A percentile compares a stretch with the other conserved stretches of the same genome.
These are phyloP conservation scores for Bacillus rossius DNA, from an alignment of 1,140 invertebrate species.

Conservation along the genomic window DNA sequence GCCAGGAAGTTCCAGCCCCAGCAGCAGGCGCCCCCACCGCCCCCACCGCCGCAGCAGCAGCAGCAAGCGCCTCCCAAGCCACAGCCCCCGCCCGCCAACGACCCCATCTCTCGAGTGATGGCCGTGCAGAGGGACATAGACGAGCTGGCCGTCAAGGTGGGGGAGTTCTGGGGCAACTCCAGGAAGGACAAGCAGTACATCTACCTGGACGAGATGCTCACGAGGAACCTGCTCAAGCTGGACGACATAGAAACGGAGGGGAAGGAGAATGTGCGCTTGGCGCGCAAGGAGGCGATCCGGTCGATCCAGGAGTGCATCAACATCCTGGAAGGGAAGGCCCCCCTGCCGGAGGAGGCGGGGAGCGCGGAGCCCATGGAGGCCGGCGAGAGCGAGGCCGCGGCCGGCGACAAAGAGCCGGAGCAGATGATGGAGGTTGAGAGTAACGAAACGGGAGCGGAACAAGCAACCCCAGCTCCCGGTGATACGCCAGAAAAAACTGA, in stretches of 20 bases:
- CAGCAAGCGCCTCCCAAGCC: conserved; percentile 31
- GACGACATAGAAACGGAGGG: conserved; percentile 91
- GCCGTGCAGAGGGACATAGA: conserved; percentile 74
- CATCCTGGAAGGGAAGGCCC: conserved; percentile 64
- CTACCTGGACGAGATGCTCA: conserved; percentile 92
- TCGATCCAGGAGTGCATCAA: conserved; percentile 82
- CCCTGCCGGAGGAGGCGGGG: conserved; percentile 25
- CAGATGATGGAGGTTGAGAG: conserved; percentile 6
- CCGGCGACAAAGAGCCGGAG: neutral
- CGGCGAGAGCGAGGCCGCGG: too few relatives aligned
- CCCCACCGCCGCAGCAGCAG: conserved; percentile 30
- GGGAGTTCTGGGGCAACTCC: conserved; percentile 64
- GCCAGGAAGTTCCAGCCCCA: conserved; percentile 24
- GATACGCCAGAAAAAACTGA: too few relatives aligned
- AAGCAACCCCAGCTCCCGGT: too few relatives aligned
- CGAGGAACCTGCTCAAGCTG: conserved; percentile 82
- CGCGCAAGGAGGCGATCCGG: conserved; percentile 81
- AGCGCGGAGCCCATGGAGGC: neutral
- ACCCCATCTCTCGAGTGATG: conserved; percentile 72
- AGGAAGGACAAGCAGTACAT: conserved; percentile 79
- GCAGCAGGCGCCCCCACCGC: conserved; percentile 34
- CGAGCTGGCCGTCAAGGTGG: conserved; percentile 68
- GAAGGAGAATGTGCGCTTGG: conserved; percentile 78
- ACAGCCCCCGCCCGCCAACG: conserved; percentile 47
- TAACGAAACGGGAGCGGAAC: too few relatives aligned